These are phyloP conservation scores for Dicycla oo DNA, from an alignment of 2,888 invertebrate genomes.

Conservation along the genomic window DNA sequence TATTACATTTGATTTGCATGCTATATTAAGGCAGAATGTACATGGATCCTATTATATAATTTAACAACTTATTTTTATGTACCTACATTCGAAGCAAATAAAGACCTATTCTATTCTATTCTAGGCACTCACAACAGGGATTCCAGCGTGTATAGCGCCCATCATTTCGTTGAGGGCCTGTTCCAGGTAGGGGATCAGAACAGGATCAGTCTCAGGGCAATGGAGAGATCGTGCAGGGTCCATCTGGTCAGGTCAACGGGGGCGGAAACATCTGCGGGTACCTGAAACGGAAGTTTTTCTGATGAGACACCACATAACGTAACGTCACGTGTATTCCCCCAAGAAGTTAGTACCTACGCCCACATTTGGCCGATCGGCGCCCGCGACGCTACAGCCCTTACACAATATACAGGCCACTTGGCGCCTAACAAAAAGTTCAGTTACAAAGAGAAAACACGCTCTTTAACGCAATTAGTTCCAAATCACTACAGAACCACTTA, in stretches of 20 bases:
- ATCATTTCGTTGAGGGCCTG: constrained; percentile 75
- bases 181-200: constrained; percentile 73
- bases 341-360: not conserved
- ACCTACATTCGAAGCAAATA: no score
- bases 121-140: constrained; percentile 68
- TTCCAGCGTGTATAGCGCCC: constrained; percentile 69
- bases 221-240: constrained; percentile 72
- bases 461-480: constrained; percentile 41
- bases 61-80: no score
- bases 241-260: constrained; percentile 71
- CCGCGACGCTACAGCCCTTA: no score
- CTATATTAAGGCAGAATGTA: no score
- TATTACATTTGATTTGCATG: no score
- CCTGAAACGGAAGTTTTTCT: constrained; percentile 59
- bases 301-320: not conserved
- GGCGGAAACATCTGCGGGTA: constrained; percentile 64
- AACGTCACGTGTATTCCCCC: no score
- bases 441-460: constrained; percentile 40
- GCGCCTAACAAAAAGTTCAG: constrained; percentile 40
- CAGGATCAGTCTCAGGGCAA: constrained; percentile 73
- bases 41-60: no score
- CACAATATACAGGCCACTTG: constrained; percentile 18
- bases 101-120: no score
- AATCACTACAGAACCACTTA: constrained; percentile 56
- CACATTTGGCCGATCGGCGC: no score